These are phyloP conservation scores for Tridacna gigas DNA, from an alignment of 2,888 invertebrate genomes.

Conservation along the genomic window DNA sequence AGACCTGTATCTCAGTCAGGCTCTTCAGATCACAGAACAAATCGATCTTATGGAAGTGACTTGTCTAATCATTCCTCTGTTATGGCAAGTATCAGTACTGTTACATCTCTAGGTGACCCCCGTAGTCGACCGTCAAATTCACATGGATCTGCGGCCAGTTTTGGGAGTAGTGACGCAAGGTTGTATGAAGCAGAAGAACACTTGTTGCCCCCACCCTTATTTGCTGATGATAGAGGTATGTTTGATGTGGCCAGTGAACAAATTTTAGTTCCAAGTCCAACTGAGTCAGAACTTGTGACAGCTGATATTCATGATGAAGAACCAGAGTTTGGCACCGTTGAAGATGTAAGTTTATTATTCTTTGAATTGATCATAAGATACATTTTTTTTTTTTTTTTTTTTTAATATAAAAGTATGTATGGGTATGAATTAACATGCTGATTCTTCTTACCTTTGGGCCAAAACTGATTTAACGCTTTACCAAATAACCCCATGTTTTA, in stretches of 20 bases:
- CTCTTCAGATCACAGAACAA: constrained; percentile 58
- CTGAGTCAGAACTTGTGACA: constrained; percentile 44
- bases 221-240: constrained; percentile 63
- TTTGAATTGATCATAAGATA: background rate
- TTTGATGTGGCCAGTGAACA: constrained; percentile 51
- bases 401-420: too few relatives aligned
- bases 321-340: constrained; percentile 23
- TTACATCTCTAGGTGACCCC: constrained; percentile 52
- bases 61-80: constrained; percentile 57
- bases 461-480: too few relatives aligned
- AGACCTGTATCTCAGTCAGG: constrained; percentile 54
- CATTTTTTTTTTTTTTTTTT: too few relatives aligned
- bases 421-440: too few relatives aligned
- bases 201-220: constrained; percentile 65
- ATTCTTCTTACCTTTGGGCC: too few relatives aligned
- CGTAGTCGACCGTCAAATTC: constrained; percentile 35
- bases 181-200: constrained; percentile 67
- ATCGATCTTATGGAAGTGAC: constrained; percentile 60
- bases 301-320: constrained; percentile 35
- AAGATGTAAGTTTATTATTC: constrained; percentile 7
- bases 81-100: constrained; percentile 56
- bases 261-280: constrained; percentile 40
- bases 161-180: constrained; percentile 42
- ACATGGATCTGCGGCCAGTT: constrained; percentile 56
- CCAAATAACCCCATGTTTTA: too few relatives aligned